Base-by-base conservation (phyloP, 2,797 vertebrate genomes). In the Intellagama lesueurii region DNA sequence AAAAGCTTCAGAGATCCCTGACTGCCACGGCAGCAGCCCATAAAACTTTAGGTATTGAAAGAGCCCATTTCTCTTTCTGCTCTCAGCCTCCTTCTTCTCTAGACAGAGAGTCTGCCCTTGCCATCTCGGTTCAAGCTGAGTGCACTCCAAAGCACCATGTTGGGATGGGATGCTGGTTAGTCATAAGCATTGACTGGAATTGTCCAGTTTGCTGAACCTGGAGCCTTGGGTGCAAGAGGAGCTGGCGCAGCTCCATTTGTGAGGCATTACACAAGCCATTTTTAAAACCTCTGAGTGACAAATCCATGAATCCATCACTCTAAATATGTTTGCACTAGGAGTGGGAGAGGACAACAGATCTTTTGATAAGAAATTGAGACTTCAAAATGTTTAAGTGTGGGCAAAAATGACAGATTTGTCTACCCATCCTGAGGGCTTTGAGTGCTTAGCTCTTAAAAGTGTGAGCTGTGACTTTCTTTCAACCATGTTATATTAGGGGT, bases 21-120 rank as follows among this genome's bases (percentile, higher is more conserved):
- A 17, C 9, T 85, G 14, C 60, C 19, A 22, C 19, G 19, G 60
- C 49, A 49, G 69, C 72, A 90, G 66, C 68, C 81, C 44, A 88
- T 52, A 60, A 44, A 30, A 81, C 49, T 82, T 49, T 56, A 92
- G 64, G 47, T 0, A 76, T 28, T 70, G 35, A 92, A 91, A 82
- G 88, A 35, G 83, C 56, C 75, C 12, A 69, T 88, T 92, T 93
- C 91, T 76, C 47, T 90, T 90, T 86, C 60, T 52, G 80, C 85
- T n/a, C 80, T 80, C 17, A 19, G 83, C 60, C 72, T 64, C 78
- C 81, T 85, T 81, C 83, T n/a, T 88, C 92, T 88, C 24, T 68
- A 89, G 89, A 89, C 66, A 79, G 14, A 83, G 85, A n/a, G 85
- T 86, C 75, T 86, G 73, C 40, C 16, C 28, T 12, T 78, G 56